phyloP scores from a whole-genome alignment of 2,113 vertebrate species.

The Orientallactaga bullata region DNA sequence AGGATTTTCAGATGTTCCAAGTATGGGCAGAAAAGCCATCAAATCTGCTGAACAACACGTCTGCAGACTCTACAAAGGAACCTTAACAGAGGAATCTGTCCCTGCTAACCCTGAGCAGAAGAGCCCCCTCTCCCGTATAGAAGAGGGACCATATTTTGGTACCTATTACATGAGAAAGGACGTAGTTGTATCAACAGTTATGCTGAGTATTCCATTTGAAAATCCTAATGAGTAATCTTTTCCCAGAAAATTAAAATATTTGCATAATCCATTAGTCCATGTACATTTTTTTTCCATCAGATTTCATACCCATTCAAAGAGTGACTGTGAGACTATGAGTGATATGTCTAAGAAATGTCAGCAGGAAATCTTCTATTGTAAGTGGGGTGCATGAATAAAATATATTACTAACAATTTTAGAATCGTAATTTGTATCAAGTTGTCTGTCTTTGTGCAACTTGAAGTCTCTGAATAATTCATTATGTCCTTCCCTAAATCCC shows the following conservation, averaged over 20 bases:
- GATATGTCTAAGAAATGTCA: slow-evolving; percentile 70
- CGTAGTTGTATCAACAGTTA: background rate
- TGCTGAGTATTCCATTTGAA: background rate
- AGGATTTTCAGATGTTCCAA: background rate
- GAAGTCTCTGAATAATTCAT: slow-evolving; percentile 77
- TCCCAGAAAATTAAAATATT: background rate
- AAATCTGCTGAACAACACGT: background rate
- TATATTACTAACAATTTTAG: slow-evolving; percentile 68
- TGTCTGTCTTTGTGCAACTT: slow-evolving; percentile 67
- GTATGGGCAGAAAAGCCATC: background rate
- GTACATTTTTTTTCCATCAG: background rate
- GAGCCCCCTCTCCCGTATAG: background rate
- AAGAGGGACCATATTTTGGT: background rate
- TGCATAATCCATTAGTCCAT: background rate
- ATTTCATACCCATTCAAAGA: slow-evolving; percentile 63
- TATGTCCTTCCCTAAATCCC: slow-evolving; percentile 42
- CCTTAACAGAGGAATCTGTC: background rate
- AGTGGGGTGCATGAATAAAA: slow-evolving; percentile 73
- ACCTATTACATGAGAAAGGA: background rate
- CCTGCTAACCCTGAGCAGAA: background rate
- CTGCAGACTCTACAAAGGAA: background rate
- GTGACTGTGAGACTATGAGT: slow-evolving; percentile 29
- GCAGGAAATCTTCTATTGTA: slow-evolving; percentile 61
- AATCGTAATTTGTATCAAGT: slow-evolving; percentile 74
- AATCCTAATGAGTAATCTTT: slow-evolving; percentile 10